Conservation (phyloP, 2,797 vertebrate species). For the Macropus fuliginosus region DNA sequence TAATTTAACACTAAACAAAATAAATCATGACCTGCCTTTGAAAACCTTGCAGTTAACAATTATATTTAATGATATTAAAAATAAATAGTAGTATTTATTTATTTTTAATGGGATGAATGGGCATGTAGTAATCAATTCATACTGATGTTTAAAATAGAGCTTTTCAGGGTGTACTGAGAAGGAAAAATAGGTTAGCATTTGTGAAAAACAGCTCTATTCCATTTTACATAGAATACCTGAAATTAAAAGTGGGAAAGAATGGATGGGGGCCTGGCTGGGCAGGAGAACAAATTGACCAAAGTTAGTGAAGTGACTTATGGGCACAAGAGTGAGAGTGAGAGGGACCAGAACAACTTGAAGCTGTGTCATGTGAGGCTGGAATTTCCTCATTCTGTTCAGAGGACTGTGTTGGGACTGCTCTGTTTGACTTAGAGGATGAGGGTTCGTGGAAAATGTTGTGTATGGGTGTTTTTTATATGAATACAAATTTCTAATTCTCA, state of each 20-base stretch:
- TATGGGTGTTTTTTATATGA: background rate
- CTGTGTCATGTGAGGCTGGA: background rate
- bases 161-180: conserved; percentile 24
- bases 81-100: background rate
- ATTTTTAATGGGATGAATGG: background rate
- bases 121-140: background rate
- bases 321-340: conserved; percentile 32
- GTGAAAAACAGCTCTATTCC: conserved; percentile 32
- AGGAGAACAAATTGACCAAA: conserved; percentile 5
- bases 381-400: background rate
- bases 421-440: background rate
- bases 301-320: conserved; percentile 20
- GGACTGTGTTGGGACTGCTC: background rate
- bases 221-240: background rate
- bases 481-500: background rate
- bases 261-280: background rate
- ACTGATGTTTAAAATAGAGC: background rate
- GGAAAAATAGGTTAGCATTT: conserved; percentile 19
- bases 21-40: background rate
- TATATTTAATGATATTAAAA: background rate
- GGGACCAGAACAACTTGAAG: background rate
- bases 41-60: background rate
- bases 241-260: conserved; percentile 26
- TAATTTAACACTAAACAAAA: background rate
- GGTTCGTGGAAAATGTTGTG: background rate